Conservation (phyloP, 2,888 invertebrate species). For the Himalopsyche anomala region DNA sequence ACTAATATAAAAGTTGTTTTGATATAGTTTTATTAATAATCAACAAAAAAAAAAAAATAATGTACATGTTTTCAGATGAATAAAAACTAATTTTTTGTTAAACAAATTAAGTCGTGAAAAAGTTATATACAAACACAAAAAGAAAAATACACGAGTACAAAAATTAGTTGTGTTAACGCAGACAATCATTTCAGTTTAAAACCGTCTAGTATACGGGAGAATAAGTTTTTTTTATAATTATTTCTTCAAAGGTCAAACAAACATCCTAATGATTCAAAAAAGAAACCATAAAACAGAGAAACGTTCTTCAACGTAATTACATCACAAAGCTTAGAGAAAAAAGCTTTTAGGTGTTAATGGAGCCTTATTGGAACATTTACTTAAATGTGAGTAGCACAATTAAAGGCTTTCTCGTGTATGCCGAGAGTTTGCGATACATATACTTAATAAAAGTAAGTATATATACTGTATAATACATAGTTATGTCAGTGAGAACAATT, state of each 20-base stretch:
- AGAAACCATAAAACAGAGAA: slow-evolving; percentile 31
- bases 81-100: too few species aligned
- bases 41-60: too few species aligned
- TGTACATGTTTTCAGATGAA: too few species aligned
- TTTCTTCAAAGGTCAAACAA: slow-evolving; percentile 19
- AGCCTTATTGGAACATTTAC: slow-evolving; percentile 49
- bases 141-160: background rate
- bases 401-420: slow-evolving; percentile 38
- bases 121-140: background rate
- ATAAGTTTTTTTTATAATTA: background rate
- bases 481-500: background rate
- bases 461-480: background rate
- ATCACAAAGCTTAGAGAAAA: slow-evolving; percentile 51
- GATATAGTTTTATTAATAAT: too few species aligned
- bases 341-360: slow-evolving; percentile 56
- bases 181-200: slow-evolving; percentile 9
- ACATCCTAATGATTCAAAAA: background rate
- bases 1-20: too few species aligned
- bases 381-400: slow-evolving; percentile 35
- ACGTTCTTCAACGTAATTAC: slow-evolving; percentile 49
- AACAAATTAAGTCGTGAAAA: too few species aligned
- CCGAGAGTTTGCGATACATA: background rate
- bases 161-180: slow-evolving; percentile 32
- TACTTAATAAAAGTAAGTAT: background rate
- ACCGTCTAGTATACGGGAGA: background rate